phyloP scores from a whole-genome alignment of 92 coral and sea anemone species.

The Heteractis magnifica region DNA sequence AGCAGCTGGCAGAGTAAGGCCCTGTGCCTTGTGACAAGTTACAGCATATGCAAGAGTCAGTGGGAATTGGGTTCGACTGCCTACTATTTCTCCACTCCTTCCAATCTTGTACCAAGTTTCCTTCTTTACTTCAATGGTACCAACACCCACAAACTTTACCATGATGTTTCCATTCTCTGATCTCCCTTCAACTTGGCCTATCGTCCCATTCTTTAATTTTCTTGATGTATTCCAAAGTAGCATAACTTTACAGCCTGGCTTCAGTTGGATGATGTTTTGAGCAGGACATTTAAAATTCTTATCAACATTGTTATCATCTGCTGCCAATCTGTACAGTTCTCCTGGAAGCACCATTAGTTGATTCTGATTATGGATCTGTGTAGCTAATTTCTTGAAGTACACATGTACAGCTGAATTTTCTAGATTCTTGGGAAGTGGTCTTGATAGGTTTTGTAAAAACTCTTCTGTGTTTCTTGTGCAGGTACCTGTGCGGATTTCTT shows the following conservation, averaged over 20 bases:
- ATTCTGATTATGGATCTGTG: conserved; percentile 8
- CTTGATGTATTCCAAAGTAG: conserved; percentile 17
- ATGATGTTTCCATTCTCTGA: conserved; percentile 10
- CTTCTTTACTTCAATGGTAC: not conserved
- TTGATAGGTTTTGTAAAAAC: too few relatives aligned
- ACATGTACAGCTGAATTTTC: too few relatives aligned
- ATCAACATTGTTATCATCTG: not conserved
- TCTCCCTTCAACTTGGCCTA: conserved; percentile 6
- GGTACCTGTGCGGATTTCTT: too few relatives aligned
- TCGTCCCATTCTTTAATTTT: conserved; percentile 23
- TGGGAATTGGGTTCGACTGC: conserved; percentile 39
- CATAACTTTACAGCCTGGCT: conserved; percentile 29
- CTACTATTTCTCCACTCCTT: conserved; percentile 14
- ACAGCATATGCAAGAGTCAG: conserved; percentile 29
- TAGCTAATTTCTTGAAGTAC: too few relatives aligned
- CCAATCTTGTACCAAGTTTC: conserved; percentile 27
- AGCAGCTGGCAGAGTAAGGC: conserved; percentile 24
- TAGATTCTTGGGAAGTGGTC: too few relatives aligned
- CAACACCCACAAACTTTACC: conserved; percentile 25
- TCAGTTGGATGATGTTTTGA: not conserved
- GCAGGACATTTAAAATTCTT: not conserved
- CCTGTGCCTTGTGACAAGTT: conserved; percentile 40
- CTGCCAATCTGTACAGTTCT: not conserved
- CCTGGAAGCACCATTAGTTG: conserved; percentile 13
- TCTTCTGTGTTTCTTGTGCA: too few relatives aligned